Conservation (phyloP, 2,797 vertebrate genomes). For the Strix occidentalis region DNA sequence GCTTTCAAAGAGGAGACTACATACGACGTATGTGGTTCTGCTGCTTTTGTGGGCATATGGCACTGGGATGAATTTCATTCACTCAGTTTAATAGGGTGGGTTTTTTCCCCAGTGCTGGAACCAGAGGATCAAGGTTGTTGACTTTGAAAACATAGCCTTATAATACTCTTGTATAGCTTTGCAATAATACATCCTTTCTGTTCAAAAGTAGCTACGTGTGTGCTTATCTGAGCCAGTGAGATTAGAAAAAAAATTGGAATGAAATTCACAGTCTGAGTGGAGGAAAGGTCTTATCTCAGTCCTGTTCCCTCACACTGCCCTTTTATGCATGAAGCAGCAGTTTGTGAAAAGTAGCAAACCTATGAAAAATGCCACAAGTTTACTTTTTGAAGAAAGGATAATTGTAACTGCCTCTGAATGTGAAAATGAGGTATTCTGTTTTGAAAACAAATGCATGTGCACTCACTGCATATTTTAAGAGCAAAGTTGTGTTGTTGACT, state of each 20-base stretch:
- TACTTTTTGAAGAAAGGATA: constrained; percentile 58
- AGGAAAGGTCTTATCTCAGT: background rate
- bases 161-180: background rate
- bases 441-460: background rate
- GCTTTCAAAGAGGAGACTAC: background rate
- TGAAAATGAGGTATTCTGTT: background rate
- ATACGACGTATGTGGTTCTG: background rate
- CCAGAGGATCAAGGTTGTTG: background rate
- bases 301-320: background rate
- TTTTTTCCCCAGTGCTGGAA: background rate
- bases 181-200: constrained; percentile 12
- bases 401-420: background rate
- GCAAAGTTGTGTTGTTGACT: background rate
- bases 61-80: background rate
- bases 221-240: background rate
- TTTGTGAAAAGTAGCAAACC: constrained; percentile 70
- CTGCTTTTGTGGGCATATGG: background rate
- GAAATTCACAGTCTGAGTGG: background rate
- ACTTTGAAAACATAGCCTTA: background rate
- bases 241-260: background rate
- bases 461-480: background rate
- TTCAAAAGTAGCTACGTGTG: background rate
- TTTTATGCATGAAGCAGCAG: constrained; percentile 27
- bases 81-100: background rate
- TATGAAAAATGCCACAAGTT: constrained; percentile 66